These are phyloP conservation scores for Steinernema feltiae DNA, from an alignment of 1,140 invertebrate species.

Conservation along the genomic window DNA sequence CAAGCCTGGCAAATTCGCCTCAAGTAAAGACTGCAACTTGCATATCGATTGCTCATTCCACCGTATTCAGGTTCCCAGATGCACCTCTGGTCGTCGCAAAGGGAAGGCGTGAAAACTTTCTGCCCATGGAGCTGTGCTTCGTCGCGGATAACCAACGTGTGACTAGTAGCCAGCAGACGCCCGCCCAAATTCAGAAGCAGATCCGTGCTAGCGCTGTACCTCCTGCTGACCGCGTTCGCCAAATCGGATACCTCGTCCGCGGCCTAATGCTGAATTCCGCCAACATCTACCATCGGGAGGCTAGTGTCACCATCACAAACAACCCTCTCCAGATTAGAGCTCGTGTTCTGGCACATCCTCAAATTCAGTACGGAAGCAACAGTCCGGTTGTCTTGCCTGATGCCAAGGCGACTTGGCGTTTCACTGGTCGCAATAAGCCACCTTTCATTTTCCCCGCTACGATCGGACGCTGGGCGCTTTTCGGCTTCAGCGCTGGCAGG, in stretches of 20 bases:
- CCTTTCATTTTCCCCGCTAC: no score
- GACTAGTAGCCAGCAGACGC: not conserved
- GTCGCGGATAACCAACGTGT: not conserved
- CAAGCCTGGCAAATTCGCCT: no score
- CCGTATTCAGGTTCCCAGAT: not conserved
- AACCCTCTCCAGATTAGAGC: not conserved
- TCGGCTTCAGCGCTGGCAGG: no score
- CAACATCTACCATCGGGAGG: not conserved
- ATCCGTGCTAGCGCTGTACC: not conserved
- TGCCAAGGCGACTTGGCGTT: no score
- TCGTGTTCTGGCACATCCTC: not conserved
- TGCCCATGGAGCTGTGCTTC: not conserved
- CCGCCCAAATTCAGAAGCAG: not conserved
- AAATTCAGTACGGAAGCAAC: not conserved
- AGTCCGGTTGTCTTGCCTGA: no score
- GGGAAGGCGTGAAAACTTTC: not conserved
- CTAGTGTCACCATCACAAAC: not conserved
- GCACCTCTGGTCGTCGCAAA: not conserved
- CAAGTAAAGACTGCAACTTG: not conserved
- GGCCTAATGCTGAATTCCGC: not conserved
- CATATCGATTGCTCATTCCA: not conserved
- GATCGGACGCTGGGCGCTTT: no score
- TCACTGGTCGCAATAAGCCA: no score
- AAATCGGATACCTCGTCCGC: not conserved
- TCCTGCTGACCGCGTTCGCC: not conserved